Conservation (phyloP, 23 tunicate genomes). For the Ascidia mentula region DNA sequence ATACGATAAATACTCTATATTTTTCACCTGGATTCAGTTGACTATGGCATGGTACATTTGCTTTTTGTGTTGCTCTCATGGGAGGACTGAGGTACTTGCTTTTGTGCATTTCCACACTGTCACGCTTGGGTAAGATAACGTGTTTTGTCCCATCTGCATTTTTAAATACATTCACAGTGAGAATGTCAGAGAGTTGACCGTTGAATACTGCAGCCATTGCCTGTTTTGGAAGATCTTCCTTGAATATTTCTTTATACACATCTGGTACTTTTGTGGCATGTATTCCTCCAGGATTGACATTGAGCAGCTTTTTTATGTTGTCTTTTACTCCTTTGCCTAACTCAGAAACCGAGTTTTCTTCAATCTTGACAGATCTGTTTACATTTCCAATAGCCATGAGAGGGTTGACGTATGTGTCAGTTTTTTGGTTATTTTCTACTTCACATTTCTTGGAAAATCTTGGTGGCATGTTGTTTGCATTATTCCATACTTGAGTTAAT, state of each 20-base stretch:
- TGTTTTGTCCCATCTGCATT: conserved; percentile 5
- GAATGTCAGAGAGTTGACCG: conserved; percentile 20
- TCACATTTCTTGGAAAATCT: neutral
- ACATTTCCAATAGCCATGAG: neutral
- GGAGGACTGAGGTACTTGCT: neutral
- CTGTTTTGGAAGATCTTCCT: conserved; percentile 10
- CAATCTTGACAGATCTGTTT: neutral
- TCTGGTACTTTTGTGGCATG: conserved; percentile 23
- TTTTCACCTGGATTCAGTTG: conserved; percentile 15
- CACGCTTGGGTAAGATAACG: conserved; percentile 22
- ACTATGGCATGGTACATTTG: neutral
- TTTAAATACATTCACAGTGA: conserved; percentile 17
- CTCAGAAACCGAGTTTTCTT: neutral
- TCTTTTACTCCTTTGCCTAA: neutral
- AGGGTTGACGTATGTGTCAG: neutral
- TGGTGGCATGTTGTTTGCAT: neutral
- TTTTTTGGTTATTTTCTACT: neutral
- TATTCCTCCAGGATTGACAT: conserved; percentile 34
- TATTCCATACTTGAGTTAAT: neutral
- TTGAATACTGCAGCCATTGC: conserved; percentile 4
- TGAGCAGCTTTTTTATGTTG: conserved; percentile 24
- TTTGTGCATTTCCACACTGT: neutral
- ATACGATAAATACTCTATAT: conserved; percentile 22
- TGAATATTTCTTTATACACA: conserved; percentile 50
- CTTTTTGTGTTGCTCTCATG: neutral